Percentiles rank a stretch among this genome's conserved stretches.
These are phyloP conservation scores for Steatocranus sp. DNA, from an alignment of 2,797 vertebrate genomes.

Conservation along the genomic window DNA sequence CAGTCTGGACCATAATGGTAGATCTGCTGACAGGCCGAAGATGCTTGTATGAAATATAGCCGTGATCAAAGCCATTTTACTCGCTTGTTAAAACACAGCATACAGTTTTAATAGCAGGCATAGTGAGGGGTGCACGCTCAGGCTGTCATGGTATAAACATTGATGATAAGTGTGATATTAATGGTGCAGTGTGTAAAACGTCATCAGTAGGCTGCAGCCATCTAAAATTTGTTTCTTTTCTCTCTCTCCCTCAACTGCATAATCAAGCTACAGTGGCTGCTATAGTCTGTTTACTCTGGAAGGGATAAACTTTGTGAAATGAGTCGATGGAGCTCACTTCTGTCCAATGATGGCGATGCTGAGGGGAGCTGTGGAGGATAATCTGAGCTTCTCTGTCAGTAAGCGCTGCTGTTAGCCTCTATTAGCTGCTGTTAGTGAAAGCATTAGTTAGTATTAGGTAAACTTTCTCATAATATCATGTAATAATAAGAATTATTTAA, in stretches of 20 bases:
- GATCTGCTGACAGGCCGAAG: not conserved
- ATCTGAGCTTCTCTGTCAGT: not conserved
- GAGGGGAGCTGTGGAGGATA: not conserved
- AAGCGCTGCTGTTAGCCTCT: not conserved
- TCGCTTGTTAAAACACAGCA: not conserved
- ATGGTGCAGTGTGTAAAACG: not conserved
- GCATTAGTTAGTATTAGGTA: not conserved
- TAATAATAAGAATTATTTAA: not conserved
- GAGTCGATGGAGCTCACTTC: not conserved
- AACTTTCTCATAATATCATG: not conserved
- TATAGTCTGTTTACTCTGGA: not conserved
- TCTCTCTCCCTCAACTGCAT: not conserved
- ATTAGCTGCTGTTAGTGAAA: not conserved
- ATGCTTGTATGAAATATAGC: not conserved
- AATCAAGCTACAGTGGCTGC: not conserved
- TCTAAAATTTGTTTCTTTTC: not conserved
- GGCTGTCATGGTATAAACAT: not conserved
- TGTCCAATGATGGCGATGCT: not conserved
- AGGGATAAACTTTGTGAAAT: not conserved
- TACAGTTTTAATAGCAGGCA: not conserved
- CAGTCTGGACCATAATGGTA: not conserved
- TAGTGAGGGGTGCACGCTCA: accelerated
- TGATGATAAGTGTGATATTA: not conserved
- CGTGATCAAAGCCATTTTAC: not conserved
- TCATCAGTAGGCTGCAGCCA: not conserved